phyloP scores from a whole-genome alignment of 2,113 vertebrate genomes.

The Phrynosoma blainvillii region DNA sequence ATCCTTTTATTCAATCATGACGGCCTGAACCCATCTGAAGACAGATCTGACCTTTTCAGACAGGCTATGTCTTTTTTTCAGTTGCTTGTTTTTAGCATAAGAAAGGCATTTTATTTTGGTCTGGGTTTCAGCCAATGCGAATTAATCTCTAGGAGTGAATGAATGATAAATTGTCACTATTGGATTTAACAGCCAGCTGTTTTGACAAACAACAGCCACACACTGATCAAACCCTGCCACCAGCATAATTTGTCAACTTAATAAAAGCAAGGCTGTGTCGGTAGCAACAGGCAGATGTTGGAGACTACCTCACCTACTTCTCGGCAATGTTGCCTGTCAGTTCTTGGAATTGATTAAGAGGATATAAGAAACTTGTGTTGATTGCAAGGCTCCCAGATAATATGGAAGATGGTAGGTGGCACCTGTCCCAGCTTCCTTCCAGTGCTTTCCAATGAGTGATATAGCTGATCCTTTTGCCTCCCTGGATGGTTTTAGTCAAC shows the following conservation, averaged over 20 bases:
- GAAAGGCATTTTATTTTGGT: neutral
- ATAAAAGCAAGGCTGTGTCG: neutral
- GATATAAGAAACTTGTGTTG: neutral
- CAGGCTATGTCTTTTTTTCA: neutral
- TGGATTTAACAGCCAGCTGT: conserved; percentile 6
- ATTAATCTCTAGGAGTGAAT: neutral
- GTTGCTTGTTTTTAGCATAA: neutral
- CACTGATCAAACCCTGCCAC: neutral
- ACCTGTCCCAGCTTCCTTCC: neutral
- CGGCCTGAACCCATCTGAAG: no score
- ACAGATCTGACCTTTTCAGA: no score
- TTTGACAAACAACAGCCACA: neutral
- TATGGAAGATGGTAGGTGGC: neutral
- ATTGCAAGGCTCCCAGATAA: neutral
- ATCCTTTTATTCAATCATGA: no score
- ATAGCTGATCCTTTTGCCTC: neutral
- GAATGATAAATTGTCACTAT: neutral
- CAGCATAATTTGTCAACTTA: neutral
- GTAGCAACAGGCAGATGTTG: neutral
- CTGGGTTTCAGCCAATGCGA: neutral
- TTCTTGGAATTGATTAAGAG: neutral
- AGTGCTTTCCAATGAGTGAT: neutral
- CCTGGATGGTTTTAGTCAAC: no score
- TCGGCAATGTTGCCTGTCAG: no score
- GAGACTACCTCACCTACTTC: neutral